A percentile compares a stretch with the other conserved stretches of the same genome.
Conservation (phyloP, 37 sponge, comb jelly and placozoan genomes). For the Sycon ciliatum region DNA sequence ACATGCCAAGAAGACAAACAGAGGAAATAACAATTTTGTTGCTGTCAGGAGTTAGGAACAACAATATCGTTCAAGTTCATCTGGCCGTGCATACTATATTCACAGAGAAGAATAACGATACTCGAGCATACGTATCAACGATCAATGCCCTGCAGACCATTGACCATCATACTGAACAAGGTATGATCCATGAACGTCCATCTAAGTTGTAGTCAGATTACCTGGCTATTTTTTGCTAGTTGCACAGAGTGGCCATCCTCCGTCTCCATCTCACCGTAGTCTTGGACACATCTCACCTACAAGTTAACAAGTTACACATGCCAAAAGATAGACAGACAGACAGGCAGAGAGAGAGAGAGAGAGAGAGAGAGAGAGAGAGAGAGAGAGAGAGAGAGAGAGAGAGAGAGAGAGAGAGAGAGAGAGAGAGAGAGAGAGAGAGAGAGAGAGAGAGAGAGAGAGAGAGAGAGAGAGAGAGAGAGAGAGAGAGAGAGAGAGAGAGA, state of each 20-base stretch:
- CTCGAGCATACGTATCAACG: too few relatives aligned
- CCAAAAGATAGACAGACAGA: background rate
- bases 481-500: too few relatives aligned
- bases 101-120: background rate
- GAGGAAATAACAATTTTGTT: background rate
- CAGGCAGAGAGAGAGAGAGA: too few relatives aligned
- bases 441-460: too few relatives aligned
- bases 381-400: background rate
- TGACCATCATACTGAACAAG: background rate
- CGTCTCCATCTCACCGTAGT: constrained; percentile 87
- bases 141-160: background rate
- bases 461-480: too few relatives aligned
- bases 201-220: background rate
- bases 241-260: constrained; percentile 74
- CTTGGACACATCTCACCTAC: constrained; percentile 58
- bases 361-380: background rate
- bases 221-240: constrained; percentile 63
- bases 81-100: background rate
- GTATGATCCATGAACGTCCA: background rate
- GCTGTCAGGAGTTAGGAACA: background rate
- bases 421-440: too few relatives aligned
- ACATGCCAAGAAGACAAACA: background rate
- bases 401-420: too few relatives aligned
- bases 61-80: background rate
- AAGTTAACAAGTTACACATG: constrained; percentile 3